These are phyloP conservation scores for Oedothorax gibbosus DNA, from an alignment of 1,140 invertebrate species.

Conservation along the genomic window DNA sequence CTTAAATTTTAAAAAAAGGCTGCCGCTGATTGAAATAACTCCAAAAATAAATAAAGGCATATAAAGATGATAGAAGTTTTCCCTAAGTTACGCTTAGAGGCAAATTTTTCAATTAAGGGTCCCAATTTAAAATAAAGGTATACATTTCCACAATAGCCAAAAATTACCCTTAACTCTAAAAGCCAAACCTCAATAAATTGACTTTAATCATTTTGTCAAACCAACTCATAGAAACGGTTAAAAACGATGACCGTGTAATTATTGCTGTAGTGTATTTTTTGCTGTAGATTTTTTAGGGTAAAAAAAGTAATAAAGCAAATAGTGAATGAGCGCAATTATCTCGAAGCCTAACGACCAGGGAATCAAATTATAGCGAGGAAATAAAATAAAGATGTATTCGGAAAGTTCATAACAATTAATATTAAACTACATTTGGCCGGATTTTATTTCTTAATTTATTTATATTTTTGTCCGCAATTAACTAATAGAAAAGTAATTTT, in stretches of 20 bases:
- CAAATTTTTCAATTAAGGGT: no score
- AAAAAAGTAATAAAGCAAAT: not conserved
- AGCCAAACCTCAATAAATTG: no score
- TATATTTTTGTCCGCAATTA: not conserved
- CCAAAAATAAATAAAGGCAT: no score
- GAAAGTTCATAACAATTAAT: constrained; percentile 15
- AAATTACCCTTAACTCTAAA: no score
- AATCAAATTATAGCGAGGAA: constrained; percentile 35
- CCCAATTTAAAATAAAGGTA: no score
- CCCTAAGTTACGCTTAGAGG: no score
- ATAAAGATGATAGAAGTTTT: no score
- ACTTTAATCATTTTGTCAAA: no score
- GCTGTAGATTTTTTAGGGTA: not conserved
- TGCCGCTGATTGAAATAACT: no score
- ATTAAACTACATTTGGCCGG: not conserved
- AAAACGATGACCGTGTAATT: constrained; percentile 42
- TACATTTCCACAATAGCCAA: no score
- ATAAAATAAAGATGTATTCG: constrained; percentile 4
- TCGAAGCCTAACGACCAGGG: not conserved
- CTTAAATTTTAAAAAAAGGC: no score
- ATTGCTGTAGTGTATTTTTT: constrained; percentile 28
- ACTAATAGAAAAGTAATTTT: not conserved
- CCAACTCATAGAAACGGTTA: not conserved
- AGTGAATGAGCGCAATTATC: constrained; percentile 29
- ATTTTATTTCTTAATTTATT: not conserved